Evolutionary conservation across 2,888 invertebrate species (phyloP).

Genomic region (Spatulosminthurus flaviceps): DNA sequence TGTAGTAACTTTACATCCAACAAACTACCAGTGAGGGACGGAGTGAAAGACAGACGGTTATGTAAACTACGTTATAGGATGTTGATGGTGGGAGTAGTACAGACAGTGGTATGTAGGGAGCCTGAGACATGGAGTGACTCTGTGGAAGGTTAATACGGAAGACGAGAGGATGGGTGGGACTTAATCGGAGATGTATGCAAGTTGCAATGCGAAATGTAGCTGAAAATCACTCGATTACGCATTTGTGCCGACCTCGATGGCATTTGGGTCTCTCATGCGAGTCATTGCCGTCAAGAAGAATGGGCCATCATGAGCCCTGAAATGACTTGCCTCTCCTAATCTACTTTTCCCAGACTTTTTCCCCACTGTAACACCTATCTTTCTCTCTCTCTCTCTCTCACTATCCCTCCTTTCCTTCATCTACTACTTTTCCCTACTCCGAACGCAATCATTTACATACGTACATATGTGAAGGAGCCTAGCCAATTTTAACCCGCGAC

Average conservation of each 20-base stretch:
- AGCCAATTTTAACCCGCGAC: slow-evolving; percentile 31
- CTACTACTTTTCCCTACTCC: slow-evolving; percentile 5
- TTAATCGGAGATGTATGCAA: slow-evolving; percentile 56
- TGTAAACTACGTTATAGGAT: slow-evolving; percentile 23
- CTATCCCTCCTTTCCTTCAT: slow-evolving; percentile 22
- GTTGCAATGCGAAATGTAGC: slow-evolving; percentile 61
- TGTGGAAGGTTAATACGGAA: slow-evolving; percentile 18
- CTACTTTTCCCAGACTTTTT: slow-evolving; percentile 57
- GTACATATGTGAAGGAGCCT: background rate
- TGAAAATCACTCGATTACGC: slow-evolving; percentile 63
- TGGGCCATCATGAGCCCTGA: slow-evolving; percentile 58
- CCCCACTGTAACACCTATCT: slow-evolving; percentile 53
- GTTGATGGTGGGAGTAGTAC: background rate
- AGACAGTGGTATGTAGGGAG: background rate
- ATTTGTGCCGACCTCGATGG: slow-evolving; percentile 58
- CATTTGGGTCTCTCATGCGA: slow-evolving; percentile 58
- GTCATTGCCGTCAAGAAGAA: slow-evolving; percentile 61
- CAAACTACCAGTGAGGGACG: background rate
- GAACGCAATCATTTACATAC: slow-evolving; percentile 5
- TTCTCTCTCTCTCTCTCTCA: slow-evolving; percentile 38
- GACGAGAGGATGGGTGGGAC: slow-evolving; percentile 46
- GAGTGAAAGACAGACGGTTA: slow-evolving; percentile 36
- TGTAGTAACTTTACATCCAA: background rate
- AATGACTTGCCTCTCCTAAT: slow-evolving; percentile 57
- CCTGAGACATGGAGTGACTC: no score